A percentile compares a stretch with the other conserved stretches of the same genome.
These are phyloP conservation scores for Numenius arquata DNA, from an alignment of 2,113 vertebrate genomes.

Conservation along the genomic window DNA sequence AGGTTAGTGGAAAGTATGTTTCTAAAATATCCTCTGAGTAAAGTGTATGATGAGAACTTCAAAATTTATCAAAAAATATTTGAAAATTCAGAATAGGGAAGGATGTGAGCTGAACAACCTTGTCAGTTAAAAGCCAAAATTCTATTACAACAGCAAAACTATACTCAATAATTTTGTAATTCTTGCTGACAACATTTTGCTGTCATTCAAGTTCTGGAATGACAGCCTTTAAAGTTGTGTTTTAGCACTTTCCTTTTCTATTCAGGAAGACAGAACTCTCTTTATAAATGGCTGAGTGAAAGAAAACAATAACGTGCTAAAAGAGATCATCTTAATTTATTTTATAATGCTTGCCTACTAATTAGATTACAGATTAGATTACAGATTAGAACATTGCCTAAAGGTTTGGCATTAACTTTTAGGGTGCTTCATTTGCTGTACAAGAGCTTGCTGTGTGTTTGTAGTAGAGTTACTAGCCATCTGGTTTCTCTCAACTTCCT, in stretches of 20 bases:
- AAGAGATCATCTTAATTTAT: background rate
- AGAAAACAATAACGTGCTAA: background rate
- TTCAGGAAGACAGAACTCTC: background rate
- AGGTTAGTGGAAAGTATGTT: background rate
- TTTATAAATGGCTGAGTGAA: background rate
- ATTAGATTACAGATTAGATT: background rate
- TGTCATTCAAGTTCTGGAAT: background rate
- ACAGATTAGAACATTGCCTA: background rate
- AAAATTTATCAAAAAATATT: background rate
- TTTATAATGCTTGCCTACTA: background rate
- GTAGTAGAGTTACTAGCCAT: background rate
- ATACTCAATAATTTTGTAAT: background rate
- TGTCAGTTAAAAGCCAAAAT: background rate
- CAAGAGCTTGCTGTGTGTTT: background rate
- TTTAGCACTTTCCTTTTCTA: background rate
- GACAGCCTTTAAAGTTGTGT: background rate
- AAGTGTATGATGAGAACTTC: background rate
- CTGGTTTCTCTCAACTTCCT: background rate
- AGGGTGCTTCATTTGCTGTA: background rate
- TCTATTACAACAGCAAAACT: background rate
- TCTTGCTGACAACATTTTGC: background rate
- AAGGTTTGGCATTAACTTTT: background rate
- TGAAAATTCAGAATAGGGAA: background rate
- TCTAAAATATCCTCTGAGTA: background rate
- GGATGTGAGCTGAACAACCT: background rate